Conservation (phyloP, 1,140 invertebrate genomes). For the Parasteatoda tepidariorum region DNA sequence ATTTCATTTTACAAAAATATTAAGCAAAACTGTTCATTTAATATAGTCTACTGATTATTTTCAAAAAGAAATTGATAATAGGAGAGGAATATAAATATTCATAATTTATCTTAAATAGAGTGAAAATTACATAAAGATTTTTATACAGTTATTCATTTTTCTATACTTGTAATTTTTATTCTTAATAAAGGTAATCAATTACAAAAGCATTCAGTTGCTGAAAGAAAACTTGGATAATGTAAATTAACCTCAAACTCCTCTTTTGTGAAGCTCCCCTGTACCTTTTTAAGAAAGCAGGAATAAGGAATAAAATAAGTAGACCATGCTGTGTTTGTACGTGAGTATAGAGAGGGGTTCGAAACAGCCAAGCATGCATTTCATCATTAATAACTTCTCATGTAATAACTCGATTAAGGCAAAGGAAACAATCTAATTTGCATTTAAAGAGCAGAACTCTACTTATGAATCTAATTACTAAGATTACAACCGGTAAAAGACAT, state of each 20-base stretch:
- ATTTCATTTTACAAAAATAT: too few relatives aligned
- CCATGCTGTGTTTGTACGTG: neutral
- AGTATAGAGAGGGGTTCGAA: conserved; percentile 7
- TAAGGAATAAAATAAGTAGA: conserved; percentile 5
- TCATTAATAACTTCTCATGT: conserved; percentile 18
- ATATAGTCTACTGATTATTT: too few relatives aligned
- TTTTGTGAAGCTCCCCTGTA: neutral
- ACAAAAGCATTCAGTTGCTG: too few relatives aligned
- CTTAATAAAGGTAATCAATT: too few relatives aligned
- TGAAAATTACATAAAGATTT: too few relatives aligned
- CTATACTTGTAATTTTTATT: too few relatives aligned
- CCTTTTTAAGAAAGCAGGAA: neutral
- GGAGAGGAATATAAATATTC: too few relatives aligned
- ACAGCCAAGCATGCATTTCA: neutral
- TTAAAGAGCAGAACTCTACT: conserved; percentile 23
- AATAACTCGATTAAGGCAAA: conserved; percentile 34
- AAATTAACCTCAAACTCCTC: neutral
- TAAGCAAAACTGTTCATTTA: too few relatives aligned
- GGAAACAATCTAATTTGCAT: conserved; percentile 36
- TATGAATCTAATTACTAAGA: conserved; percentile 15
- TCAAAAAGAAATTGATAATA: too few relatives aligned
- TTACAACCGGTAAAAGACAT: neutral
- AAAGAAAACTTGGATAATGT: too few relatives aligned
- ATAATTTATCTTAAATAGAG: too few relatives aligned
- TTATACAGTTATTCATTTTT: too few relatives aligned